These are phyloP conservation scores for Enhydra lutris DNA, from an alignment of 2,113 vertebrate genomes.

Conservation along the genomic window DNA sequence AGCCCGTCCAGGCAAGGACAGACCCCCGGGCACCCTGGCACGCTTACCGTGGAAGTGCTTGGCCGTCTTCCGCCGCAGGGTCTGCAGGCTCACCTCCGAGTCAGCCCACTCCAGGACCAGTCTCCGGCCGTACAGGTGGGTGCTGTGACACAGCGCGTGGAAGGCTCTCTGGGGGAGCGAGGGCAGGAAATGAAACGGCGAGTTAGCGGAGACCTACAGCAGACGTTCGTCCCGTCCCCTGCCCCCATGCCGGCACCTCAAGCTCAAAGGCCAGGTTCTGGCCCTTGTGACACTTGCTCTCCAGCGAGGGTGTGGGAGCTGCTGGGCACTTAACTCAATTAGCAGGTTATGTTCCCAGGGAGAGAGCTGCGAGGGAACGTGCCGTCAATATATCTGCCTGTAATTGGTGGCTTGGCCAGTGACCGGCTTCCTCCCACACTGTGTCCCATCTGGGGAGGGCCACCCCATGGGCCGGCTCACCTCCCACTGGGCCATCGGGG, in stretches of 20 bases:
- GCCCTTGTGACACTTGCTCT: not conserved
- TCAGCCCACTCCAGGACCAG: slow-evolving; percentile 98
- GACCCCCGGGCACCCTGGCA: not conserved
- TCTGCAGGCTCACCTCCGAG: slow-evolving; percentile 90
- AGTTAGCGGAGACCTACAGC: fast-evolving
- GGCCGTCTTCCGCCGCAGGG: slow-evolving; percentile 91
- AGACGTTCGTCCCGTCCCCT: fast-evolving
- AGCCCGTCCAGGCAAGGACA: fast-evolving
- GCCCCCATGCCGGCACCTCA: fast-evolving
- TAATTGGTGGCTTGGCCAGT: fast-evolving
- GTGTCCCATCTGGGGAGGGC: fast-evolving
- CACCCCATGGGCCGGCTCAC: fast-evolving
- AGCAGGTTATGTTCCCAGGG: not conserved
- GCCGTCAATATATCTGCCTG: fast-evolving
- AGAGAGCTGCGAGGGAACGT: not conserved
- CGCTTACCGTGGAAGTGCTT: slow-evolving; percentile 93
- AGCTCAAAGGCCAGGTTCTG: fast-evolving
- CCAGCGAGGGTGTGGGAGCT: fast-evolving
- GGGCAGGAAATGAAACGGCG: fast-evolving
- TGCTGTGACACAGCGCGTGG: slow-evolving; percentile 95
- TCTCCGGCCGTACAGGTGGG: slow-evolving; percentile 95
- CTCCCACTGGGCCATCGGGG: not conserved
- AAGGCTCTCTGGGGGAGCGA: slow-evolving; percentile 90
- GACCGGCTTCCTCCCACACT: fast-evolving
- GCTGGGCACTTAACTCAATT: fast-evolving